Conservation (phyloP, 2,797 vertebrate species). For the Sebastes baramenuke region DNA sequence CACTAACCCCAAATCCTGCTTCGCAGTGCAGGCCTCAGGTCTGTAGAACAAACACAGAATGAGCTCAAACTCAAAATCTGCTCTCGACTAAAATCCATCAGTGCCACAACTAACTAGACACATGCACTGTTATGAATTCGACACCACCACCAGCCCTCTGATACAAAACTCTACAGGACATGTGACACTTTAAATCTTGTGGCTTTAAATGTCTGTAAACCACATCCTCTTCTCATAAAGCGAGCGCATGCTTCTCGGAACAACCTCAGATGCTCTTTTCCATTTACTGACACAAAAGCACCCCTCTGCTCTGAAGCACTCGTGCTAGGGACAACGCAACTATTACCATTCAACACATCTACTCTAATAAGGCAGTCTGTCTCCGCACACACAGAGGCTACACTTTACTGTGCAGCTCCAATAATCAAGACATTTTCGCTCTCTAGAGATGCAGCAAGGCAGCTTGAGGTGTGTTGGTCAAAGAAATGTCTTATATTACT, state of each 20-base stretch:
- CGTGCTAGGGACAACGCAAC: conserved; percentile 29
- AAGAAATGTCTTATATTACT: conserved; percentile 23
- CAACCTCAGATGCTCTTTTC: conserved; percentile 5
- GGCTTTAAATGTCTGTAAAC: conserved; percentile 29
- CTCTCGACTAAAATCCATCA: conserved; percentile 33
- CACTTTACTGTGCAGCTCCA: conserved; percentile 40
- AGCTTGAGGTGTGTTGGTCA: conserved; percentile 60
- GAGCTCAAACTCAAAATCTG: conserved; percentile 30
- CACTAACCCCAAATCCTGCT: no score
- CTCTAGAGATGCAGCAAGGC: conserved; percentile 62
- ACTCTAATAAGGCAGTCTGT: conserved; percentile 64
- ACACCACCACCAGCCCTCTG: not conserved
- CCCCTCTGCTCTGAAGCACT: conserved; percentile 17
- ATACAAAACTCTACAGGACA: conserved; percentile 18
- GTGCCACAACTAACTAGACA: conserved; percentile 41
- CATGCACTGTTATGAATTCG: conserved; percentile 15
- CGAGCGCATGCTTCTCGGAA: not conserved
- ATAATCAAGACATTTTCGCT: conserved; percentile 36
- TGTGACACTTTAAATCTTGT: conserved; percentile 10
- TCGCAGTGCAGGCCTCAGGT: not conserved
- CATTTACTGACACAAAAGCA: conserved; percentile 15
- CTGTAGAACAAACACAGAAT: conserved; percentile 9
- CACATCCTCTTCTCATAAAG: conserved; percentile 59
- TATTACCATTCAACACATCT: conserved; percentile 7
- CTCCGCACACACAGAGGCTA: conserved; percentile 23